Evolutionary conservation across 2,113 vertebrate species (phyloP), one percentile per base, ranked within the genome.

Genomic region (Thunnus thynnus): DNA sequence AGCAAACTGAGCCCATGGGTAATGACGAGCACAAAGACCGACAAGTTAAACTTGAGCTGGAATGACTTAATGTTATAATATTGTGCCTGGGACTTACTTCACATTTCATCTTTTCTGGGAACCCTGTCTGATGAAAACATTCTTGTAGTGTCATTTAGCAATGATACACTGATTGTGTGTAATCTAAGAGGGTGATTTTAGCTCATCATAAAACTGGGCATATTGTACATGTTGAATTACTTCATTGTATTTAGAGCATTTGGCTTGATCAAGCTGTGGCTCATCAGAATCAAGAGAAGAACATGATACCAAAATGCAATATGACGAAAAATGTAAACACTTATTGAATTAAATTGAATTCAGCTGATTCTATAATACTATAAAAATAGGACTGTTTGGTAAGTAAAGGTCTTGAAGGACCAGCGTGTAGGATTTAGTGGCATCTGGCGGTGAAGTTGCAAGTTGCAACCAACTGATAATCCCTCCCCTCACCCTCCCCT

Each of bases 161-260:
- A 25, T 16, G 66, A 74, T 71, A 54, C 78, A 54, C 61, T 79
- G 83, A 88, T 86, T 88, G 72, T 66, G 41, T 78, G 32, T 57
- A 81, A 72, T 82, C 55, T 67, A 72, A 54, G 27, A 8, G 51
- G 58, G 36, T 25, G 56, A 55, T 72, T 63, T 87, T 46, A 65
- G 44, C 72, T 25, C 48, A 90, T 86, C 75, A 85, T 47, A 51
- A 65, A 25, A 50, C 68, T 58, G 84, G 65, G 68, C 67, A 68
- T 46, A 27, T 51, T 22, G 27, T 44, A 76, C 76, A 70, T 72
- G 27, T 56, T 25, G 17, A 72, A 80, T 67, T 27, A 32, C 54
- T 74, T 72, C 8, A 47, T 57, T 72, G 47, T 52, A 30, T 56
- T 66, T 30, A 9, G 14, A 78, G 20, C n/a, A 36, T 44, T 62